Evolutionary conservation across 1,140 invertebrate genomes (phyloP), one percentile per base, ranked within the genome.

Genomic region (Epicauta chinensis): DNA sequence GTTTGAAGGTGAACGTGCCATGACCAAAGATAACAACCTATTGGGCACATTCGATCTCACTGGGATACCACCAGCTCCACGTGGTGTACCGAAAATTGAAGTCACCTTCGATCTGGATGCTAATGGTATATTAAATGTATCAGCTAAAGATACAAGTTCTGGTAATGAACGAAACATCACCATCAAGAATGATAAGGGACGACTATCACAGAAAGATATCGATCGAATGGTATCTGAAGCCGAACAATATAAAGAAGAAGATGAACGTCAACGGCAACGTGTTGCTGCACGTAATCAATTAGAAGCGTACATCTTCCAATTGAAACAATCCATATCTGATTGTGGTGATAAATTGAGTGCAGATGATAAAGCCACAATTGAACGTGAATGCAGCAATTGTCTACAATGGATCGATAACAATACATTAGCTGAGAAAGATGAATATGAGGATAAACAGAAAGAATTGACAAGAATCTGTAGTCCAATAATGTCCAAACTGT

Each of bases 131-230:
- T 69, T 88, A 32, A 81, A 80, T 45, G 81, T 84, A 3, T 77
- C 78, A 0, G 77, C 76, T 0, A 69, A 77, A 40, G 77, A 75
- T 30, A 76, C 68, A 45, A 77, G 74, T 6, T 77, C 75, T 0
- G 77, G 76, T 0, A 63, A 63, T 31, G 51, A 55, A 2, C 32
- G 43, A 15, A 86, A 90, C 61, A 91, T 92, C 58, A 88, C 84
- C 12, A 90, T 91, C 52, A 89, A 84, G 15, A 91, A 91, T 64
- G 88, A 92, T 66, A 89, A 89, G 63, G 85, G 87, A 14, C 75
- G 89, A 40, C 70, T 90, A 1, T 80, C 77, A 5, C 88, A 91
- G 62, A 83, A 87, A 16, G 87, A 90, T 52, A 91, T 92, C 61
- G 86, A 92, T 37, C 75, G 82, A 35, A 92, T 93, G 85, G 80